Evolutionary conservation across 2,797 vertebrate genomes (phyloP).

Genomic region (Botia kubotai): DNA sequence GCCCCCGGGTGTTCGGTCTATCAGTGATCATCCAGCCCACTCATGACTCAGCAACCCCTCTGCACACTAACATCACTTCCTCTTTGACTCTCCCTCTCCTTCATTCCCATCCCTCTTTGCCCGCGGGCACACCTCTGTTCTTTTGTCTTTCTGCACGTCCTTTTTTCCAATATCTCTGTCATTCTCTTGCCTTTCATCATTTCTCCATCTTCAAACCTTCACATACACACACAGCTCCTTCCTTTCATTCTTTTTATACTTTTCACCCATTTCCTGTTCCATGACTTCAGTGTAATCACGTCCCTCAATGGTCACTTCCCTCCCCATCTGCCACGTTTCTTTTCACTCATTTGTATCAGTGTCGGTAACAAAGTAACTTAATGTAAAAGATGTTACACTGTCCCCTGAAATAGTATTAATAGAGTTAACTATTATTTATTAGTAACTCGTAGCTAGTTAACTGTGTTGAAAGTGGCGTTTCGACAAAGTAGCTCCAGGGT

Average conservation of each 20-base stretch:
- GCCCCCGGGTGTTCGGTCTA: constrained; percentile 83
- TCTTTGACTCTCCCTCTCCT: background rate
- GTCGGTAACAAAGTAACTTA: background rate
- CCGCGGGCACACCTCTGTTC: background rate
- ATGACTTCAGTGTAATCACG: constrained; percentile 6
- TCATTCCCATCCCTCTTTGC: constrained; percentile 15
- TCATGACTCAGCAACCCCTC: constrained; percentile 88
- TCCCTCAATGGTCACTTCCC: background rate
- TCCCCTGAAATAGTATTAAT: background rate
- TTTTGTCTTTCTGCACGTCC: background rate
- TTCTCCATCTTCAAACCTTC: constrained; percentile 3
- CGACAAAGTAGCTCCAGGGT: too few relatives aligned
- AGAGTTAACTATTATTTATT: too few relatives aligned
- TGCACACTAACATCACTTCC: constrained; percentile 43
- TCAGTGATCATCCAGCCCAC: constrained; percentile 85
- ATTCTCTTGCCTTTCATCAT: background rate
- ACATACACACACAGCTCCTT: background rate
- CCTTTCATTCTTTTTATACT: constrained; percentile 33
- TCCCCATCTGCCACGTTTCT: background rate
- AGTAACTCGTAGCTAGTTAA: too few relatives aligned
- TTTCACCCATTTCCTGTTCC: constrained; percentile 37
- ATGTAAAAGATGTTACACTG: background rate
- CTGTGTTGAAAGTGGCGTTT: too few relatives aligned
- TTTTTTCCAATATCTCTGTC: background rate
- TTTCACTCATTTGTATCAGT: background rate